Conservation (phyloP, 1,140 invertebrate genomes). For the Musca domestica region DNA sequence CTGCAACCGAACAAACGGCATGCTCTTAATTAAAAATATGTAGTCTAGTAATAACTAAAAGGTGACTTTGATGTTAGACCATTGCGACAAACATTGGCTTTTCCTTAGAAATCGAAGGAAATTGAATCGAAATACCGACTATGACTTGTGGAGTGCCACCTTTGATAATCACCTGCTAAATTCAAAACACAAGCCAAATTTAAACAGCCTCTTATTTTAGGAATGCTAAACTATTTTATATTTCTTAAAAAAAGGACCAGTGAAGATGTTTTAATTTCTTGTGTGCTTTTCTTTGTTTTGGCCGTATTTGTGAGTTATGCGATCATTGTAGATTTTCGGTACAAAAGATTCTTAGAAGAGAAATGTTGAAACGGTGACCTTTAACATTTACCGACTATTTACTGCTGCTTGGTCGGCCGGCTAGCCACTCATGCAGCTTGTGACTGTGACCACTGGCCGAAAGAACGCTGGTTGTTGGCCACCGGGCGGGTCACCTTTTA, state of each 20-base stretch:
- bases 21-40: too few relatives aligned
- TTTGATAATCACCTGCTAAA: conserved; percentile 16
- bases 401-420: neutral
- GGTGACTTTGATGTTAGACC: neutral
- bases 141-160: too few relatives aligned
- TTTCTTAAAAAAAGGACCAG: neutral
- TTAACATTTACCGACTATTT: conserved; percentile 14
- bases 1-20: too few relatives aligned
- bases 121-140: neutral
- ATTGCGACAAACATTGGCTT: neutral
- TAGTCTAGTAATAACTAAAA: too few relatives aligned
- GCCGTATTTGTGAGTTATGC: too few relatives aligned
- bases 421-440: too few relatives aligned
- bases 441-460: neutral
- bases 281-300: neutral
- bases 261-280: neutral
- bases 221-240: too few relatives aligned
- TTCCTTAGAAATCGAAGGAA: neutral
- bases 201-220: neutral
- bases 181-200: conserved; percentile 13
- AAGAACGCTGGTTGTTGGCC: too few relatives aligned
- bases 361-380: conserved; percentile 1
- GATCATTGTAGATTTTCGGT: neutral
- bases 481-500: neutral
- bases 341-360: conserved; percentile 14